Evolutionary conservation across 2,113 vertebrate genomes (phyloP).

Genomic region (Notechis scutatus): DNA sequence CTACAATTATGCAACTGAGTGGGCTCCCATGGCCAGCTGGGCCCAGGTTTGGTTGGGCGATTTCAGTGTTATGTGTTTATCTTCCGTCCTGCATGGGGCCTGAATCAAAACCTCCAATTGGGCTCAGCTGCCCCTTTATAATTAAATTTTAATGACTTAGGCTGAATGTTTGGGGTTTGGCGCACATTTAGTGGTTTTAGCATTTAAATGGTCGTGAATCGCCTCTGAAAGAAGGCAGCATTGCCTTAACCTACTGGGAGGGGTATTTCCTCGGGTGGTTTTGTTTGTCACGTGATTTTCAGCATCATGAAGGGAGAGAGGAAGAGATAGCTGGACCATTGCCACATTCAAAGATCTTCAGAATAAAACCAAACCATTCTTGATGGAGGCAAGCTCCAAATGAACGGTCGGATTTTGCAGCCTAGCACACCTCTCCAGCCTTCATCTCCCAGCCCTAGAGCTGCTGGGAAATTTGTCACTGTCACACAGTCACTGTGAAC

Average conservation of each 20-base stretch:
- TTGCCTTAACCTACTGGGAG: neutral
- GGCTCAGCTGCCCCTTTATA: conserved; percentile 78
- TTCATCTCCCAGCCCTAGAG: neutral
- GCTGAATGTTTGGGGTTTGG: conserved; percentile 74
- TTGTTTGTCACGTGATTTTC: conserved; percentile 15
- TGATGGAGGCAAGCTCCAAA: neutral
- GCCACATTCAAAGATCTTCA: rapidly evolving
- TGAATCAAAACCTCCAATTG: conserved; percentile 58
- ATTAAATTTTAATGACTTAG: conserved; percentile 76
- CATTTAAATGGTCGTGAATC: conserved; percentile 69
- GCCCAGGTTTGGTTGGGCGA: conserved; percentile 33
- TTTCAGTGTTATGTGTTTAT: conserved; percentile 26
- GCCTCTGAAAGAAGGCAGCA: conserved; percentile 42
- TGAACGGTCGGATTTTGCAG: rapidly evolving
- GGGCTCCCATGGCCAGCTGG: conserved; percentile 4
- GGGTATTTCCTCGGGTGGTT: conserved; percentile 30
- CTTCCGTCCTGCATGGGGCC: conserved; percentile 53
- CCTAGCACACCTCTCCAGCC: rapidly evolving
- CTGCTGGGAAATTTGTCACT: neutral
- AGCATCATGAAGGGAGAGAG: neutral
- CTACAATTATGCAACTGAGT: neutral
- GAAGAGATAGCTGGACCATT: neutral
- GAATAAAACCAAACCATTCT: rapidly evolving
- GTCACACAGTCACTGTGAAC: neutral
- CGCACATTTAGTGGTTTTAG: conserved; percentile 68